Percentiles rank a stretch among this genome's conserved stretches.
Evolutionary conservation across 2,113 vertebrate species (phyloP).

Genomic region (Nycticryphes semicollaris): DNA sequence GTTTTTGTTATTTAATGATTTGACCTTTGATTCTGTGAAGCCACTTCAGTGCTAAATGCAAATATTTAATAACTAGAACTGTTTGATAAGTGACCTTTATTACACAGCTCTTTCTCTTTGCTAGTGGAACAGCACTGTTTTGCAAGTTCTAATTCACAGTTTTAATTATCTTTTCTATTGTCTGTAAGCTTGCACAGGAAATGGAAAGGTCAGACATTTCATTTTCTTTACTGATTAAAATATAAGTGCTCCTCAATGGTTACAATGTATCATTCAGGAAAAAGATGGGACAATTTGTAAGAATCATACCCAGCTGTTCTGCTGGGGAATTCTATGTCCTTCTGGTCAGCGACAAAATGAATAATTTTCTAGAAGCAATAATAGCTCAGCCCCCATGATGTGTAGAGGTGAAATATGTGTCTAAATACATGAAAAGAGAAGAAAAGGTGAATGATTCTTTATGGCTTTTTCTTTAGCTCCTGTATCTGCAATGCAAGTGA

Average conservation of each 20-base stretch:
- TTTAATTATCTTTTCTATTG: conserved; percentile 79
- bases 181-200: conserved; percentile 72
- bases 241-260: conserved; percentile 63
- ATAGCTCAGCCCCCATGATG: neutral
- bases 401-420: neutral
- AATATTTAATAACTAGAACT: conserved; percentile 81
- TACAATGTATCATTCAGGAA: conserved; percentile 65
- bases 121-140: conserved; percentile 67
- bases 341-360: neutral
- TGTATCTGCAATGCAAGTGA: neutral
- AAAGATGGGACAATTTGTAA: conserved; percentile 49
- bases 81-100: conserved; percentile 81
- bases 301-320: neutral
- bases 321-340: neutral
- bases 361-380: neutral
- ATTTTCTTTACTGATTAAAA: conserved; percentile 77
- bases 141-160: conserved; percentile 73
- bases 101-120: conserved; percentile 63
- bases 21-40: conserved; percentile 78
- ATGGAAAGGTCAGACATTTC: conserved; percentile 76
- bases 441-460: neutral
- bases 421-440: neutral
- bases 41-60: conserved; percentile 73
- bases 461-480: neutral
- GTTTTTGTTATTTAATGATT: conserved; percentile 78